A percentile compares a stretch with the other conserved stretches of the same genome.
Evolutionary conservation across 1,140 invertebrate species (phyloP).

Genomic region (Thaumetopoea pityocampa): DNA sequence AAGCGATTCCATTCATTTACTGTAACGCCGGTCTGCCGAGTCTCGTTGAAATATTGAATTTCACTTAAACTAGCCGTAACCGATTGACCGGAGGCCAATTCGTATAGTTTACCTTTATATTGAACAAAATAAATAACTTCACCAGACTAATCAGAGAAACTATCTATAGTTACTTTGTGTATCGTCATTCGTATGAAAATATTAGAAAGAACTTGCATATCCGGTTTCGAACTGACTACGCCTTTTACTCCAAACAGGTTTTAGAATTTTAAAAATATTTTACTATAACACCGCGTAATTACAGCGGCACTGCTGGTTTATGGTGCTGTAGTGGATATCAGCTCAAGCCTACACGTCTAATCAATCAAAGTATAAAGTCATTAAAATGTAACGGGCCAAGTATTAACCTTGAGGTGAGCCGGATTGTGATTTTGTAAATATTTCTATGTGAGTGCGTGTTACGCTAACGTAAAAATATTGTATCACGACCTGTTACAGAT

Average conservation of each 20-base stretch:
- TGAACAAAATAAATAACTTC: slow-evolving; percentile 25
- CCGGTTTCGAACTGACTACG: slow-evolving; percentile 20
- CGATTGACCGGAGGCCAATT: slow-evolving; percentile 28
- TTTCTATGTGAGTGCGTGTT: not conserved
- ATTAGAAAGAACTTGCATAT: slow-evolving; percentile 25
- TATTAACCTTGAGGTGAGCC: not conserved
- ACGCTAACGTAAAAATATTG: not conserved
- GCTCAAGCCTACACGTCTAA: not conserved
- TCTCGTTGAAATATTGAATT: slow-evolving; percentile 39
- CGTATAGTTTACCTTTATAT: slow-evolving; percentile 23
- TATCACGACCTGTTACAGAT: slow-evolving; percentile 1
- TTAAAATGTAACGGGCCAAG: not conserved
- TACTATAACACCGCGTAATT: not conserved
- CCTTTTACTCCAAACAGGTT: slow-evolving; percentile 21
- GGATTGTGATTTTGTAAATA: slow-evolving; percentile 3
- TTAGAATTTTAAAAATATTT: slow-evolving; percentile 3
- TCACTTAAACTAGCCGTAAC: slow-evolving; percentile 38
- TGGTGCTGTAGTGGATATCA: not conserved
- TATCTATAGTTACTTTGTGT: slow-evolving; percentile 27
- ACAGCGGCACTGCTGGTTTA: not conserved
- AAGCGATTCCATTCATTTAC: slow-evolving; percentile 45
- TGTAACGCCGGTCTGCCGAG: slow-evolving; percentile 19
- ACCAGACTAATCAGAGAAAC: slow-evolving; percentile 22
- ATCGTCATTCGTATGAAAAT: slow-evolving; percentile 23
- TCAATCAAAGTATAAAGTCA: slow-evolving; percentile 4